Conservation (phyloP, 2,113 vertebrate species). For the Grammomys surdaster region DNA sequence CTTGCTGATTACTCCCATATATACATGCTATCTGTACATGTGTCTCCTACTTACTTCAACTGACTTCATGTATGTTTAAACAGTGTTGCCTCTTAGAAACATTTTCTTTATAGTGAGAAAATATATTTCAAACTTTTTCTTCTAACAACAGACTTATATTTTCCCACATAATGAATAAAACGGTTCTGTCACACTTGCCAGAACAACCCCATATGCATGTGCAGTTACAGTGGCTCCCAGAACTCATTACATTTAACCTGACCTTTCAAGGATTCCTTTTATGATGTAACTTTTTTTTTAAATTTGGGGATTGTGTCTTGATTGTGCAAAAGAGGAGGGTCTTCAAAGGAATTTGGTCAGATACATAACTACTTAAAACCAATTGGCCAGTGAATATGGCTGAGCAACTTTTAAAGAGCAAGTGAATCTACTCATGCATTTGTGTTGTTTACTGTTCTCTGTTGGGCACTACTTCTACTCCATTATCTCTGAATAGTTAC, state of each 20-base stretch:
- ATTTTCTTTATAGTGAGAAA: not conserved
- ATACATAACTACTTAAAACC: conserved; percentile 11
- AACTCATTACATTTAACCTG: not conserved
- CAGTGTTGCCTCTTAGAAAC: not conserved
- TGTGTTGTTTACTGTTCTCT: conserved; percentile 14
- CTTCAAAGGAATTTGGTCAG: conserved; percentile 3
- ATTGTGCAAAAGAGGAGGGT: not conserved
- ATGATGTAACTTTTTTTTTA: not conserved
- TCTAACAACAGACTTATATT: not conserved
- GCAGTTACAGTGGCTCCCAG: not conserved
- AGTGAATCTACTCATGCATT: not conserved
- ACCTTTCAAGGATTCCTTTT: not conserved
- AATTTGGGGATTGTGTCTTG: not conserved
- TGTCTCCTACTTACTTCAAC: not conserved
- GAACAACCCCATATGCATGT: not conserved
- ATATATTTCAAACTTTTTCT: not conserved
- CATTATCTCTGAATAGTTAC: conserved; percentile 26
- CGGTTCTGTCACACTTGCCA: not conserved
- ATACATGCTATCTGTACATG: not conserved
- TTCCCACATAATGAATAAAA: not conserved
- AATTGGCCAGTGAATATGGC: not conserved
- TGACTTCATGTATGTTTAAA: not conserved
- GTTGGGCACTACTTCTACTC: not conserved
- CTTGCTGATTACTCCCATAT: not conserved
- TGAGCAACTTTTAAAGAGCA: conserved; percentile 24